phyloP scores from a whole-genome alignment of 1,140 invertebrate species.

The Ridgeia piscesae region DNA sequence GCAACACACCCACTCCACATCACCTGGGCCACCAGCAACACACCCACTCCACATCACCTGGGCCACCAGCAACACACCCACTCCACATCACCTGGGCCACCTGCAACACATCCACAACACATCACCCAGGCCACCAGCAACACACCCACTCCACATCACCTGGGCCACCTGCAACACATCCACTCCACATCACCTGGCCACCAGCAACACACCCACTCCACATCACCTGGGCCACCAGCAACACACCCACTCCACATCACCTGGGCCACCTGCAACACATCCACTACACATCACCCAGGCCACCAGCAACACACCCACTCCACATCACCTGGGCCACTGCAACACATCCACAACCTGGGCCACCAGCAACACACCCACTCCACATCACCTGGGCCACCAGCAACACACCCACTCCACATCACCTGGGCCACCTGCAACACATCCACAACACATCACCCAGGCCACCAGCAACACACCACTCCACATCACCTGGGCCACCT shows the following conservation, averaged over 20 bases:
- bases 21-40: neutral
- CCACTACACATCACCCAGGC: neutral
- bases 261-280: neutral
- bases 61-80: neutral
- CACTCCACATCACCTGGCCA: neutral
- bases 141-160: neutral
- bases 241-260: neutral
- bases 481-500: too few species aligned
- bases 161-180: neutral
- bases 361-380: too few species aligned
- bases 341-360: neutral
- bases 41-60: neutral
- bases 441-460: too few species aligned
- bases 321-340: neutral
- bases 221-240: neutral
- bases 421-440: too few species aligned
- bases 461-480: too few species aligned
- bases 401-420: too few species aligned
- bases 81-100: neutral
- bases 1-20: neutral
- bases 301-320: neutral
- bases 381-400: too few species aligned
- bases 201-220: neutral
- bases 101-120: neutral
- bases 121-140: neutral